A percentile compares a stretch with the other conserved stretches of the same genome.
phyloP scores from a whole-genome alignment of 2,113 vertebrate genomes.

The Pseudolaguvia tuberculata region DNA sequence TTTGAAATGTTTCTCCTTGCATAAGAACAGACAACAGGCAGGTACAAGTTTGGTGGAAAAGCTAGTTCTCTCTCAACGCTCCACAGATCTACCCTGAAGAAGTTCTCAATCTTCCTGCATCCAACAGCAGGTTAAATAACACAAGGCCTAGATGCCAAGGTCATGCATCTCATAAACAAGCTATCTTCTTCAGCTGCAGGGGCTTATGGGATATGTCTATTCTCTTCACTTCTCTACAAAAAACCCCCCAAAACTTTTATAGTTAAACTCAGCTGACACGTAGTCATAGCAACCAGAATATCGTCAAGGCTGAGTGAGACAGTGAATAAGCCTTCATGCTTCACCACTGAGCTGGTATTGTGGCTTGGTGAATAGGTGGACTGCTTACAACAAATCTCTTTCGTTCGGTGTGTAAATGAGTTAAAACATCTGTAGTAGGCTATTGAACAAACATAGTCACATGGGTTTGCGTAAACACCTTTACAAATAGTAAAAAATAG shows the following conservation, averaged over 20 bases:
- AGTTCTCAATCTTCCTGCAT: background rate
- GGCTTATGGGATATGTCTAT: background rate
- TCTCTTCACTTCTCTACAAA: background rate
- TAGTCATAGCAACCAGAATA: constrained; percentile 5
- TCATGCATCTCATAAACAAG: constrained; percentile 3
- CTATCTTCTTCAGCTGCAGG: background rate
- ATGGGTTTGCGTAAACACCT: background rate
- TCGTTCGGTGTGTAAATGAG: background rate
- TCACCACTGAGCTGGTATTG: background rate
- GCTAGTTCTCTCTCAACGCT: too few species aligned
- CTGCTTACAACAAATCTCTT: background rate
- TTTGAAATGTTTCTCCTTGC: too few species aligned
- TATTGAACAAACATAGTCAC: background rate
- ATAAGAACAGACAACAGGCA: too few species aligned
- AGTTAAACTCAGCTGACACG: constrained; percentile 11
- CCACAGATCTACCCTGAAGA: too few species aligned
- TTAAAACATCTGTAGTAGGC: background rate
- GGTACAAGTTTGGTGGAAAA: too few species aligned
- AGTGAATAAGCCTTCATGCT: constrained; percentile 20
- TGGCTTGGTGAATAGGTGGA: background rate
- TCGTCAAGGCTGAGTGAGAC: constrained; percentile 1
- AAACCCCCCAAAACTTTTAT: background rate
- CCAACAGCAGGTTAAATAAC: background rate
- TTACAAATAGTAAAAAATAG: background rate
- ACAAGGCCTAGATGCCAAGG: background rate